Evolutionary conservation across 2,888 invertebrate species (phyloP).

Genomic region (Xanthia icteritia): DNA sequence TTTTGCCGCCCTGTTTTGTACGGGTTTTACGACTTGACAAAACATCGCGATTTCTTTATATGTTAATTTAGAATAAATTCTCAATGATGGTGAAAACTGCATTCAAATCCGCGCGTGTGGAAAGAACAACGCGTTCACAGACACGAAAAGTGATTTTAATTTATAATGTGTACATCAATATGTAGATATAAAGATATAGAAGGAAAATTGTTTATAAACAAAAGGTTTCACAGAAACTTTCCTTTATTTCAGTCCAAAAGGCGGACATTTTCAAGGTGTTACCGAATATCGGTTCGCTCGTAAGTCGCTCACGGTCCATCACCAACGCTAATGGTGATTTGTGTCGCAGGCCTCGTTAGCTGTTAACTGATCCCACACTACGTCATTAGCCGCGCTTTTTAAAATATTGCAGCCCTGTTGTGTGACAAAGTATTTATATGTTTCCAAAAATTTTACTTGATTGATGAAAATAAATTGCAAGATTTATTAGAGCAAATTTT

Average conservation of each 20-base stretch:
- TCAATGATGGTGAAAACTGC: too few species aligned
- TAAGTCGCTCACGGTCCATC: slow-evolving; percentile 75
- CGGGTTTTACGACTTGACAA: too few species aligned
- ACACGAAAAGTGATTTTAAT: too few species aligned
- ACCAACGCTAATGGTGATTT: slow-evolving; percentile 86
- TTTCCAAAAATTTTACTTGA: neutral
- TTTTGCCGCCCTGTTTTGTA: too few species aligned
- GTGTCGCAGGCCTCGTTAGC: slow-evolving; percentile 84
- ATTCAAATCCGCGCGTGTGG: too few species aligned
- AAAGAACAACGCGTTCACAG: too few species aligned
- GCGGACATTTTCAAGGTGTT: slow-evolving; percentile 21
- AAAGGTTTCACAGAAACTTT: neutral
- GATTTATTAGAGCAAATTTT: neutral
- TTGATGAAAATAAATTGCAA: slow-evolving; percentile 17
- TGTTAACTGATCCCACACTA: slow-evolving; percentile 77
- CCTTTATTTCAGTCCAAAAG: slow-evolving; percentile 17
- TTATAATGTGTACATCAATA: too few species aligned
- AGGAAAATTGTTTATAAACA: neutral
- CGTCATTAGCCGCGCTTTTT: slow-evolving; percentile 68
- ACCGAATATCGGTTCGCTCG: slow-evolving; percentile 31
- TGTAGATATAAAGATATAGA: too few species aligned
- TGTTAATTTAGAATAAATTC: too few species aligned
- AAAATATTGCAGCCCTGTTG: slow-evolving; percentile 31
- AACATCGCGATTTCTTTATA: too few species aligned
- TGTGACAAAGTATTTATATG: slow-evolving; percentile 34